Percentiles rank a stretch among this genome's conserved stretches.
phyloP scores from a whole-genome alignment of 2,797 vertebrate genomes.

The Gallinago solitaria region DNA sequence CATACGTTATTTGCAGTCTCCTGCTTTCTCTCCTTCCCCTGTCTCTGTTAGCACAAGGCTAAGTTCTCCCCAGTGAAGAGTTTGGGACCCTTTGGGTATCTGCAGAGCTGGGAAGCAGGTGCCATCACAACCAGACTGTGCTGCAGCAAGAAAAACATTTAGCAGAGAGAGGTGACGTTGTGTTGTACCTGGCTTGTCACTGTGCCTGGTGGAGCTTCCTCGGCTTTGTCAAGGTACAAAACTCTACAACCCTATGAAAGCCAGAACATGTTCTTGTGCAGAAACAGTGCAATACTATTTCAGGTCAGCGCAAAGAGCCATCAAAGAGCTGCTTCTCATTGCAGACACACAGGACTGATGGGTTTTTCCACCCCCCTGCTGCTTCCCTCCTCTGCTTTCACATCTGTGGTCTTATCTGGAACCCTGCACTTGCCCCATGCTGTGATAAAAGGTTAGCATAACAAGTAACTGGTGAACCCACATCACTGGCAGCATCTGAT shows the following conservation, averaged over 20 bases:
- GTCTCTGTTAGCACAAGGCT: neutral
- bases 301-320: neutral
- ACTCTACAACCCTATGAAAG: neutral
- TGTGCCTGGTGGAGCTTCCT: neutral
- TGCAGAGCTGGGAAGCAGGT: neutral
- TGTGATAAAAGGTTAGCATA: constrained; percentile 39
- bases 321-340: neutral
- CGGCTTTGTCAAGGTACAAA: neutral
- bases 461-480: neutral
- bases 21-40: neutral
- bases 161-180: neutral
- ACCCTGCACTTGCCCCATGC: neutral
- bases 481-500: neutral
- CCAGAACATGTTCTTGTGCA: neutral
- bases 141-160: neutral
- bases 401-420: constrained; percentile 3
- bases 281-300: neutral
- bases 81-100: neutral
- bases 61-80: neutral
- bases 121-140: neutral
- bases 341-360: neutral
- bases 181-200: neutral
- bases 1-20: neutral
- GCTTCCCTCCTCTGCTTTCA: neutral
- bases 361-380: neutral